phyloP scores from a whole-genome alignment of 2,797 vertebrate genomes.

The Tinamus major region DNA sequence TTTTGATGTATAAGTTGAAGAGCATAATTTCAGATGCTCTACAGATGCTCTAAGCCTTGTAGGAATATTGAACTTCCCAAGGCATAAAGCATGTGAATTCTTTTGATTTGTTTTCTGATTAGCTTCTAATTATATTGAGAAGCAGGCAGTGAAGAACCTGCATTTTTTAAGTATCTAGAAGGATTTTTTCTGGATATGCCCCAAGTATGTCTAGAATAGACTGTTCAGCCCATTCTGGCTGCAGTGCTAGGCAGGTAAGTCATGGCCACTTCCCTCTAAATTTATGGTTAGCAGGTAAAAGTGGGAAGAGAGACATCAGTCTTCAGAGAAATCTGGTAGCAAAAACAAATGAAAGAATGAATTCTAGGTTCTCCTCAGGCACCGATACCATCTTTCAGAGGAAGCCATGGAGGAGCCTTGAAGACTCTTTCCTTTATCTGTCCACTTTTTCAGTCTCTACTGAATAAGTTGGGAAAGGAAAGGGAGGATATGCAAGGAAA shows the following conservation, averaged over 20 bases:
- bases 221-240: background rate
- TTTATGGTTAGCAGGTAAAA: background rate
- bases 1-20: background rate
- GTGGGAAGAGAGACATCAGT: background rate
- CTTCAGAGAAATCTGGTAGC: background rate
- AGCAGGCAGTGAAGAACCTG: too few relatives aligned
- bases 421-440: background rate
- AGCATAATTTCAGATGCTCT: background rate
- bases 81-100: background rate
- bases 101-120: background rate
- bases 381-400: fast-evolving
- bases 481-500: background rate
- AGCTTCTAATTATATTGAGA: background rate
- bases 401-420: background rate
- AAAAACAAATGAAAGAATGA: background rate
- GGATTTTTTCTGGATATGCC: background rate
- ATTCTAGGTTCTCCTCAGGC: background rate
- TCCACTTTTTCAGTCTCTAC: background rate
- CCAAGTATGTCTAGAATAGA: background rate
- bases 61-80: background rate
- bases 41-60: background rate
- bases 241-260: background rate
- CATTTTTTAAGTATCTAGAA: background rate
- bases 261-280: background rate
- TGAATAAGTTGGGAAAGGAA: background rate